Base-by-base conservation (phyloP, 2,797 vertebrate genomes). In the Sarcophilus harrisii region DNA sequence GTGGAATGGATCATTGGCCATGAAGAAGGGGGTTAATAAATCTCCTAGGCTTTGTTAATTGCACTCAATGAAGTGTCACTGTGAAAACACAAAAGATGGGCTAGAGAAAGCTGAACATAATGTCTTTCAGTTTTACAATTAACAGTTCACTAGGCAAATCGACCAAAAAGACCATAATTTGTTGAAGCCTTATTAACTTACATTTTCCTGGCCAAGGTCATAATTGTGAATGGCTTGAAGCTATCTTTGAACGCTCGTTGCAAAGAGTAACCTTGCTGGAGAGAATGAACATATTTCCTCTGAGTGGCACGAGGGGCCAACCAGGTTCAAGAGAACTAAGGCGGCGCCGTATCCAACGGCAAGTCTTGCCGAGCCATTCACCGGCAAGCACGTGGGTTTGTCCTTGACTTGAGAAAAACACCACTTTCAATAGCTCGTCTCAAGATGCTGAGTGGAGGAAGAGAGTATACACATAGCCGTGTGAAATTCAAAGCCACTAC, bases 31-130 rank as follows among this genome's bases (percentile, higher is more conserved):
- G 98, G 99, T 99, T 99, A 99, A 99, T 99, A 99, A 99, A 99
- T 99, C 99, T 99, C 99, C 97, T 98, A 99, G 99, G 99, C 99
- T 99, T 99, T 99, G 99, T 99, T 99, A 99, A 99, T 99, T 99
- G 99, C 98, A 99, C 99, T 99, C 99, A 99, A 99, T 99, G 99
- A 99, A 99, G 99, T 99, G 99, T 99, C 98, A 98, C 99, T 99
- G 99, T 99, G 99, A 99, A 99, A 99, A 99, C 99, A 99, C 99
- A 99, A 99, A 99, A 99, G 99, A 99, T 99, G 99, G 99, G 98
- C 99, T 99, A 98, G 98, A 98, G 98, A 98, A 99, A 99, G 98
- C 98, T 97, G 98, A 99, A 99, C 98, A 99, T 99, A 99, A 99
- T 99, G 99, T 99, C 99, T 99, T 99, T 98, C 98, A 99, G 99